Conservation (phyloP, 2,797 vertebrate genomes). For the Phyllotis vaccarum region DNA sequence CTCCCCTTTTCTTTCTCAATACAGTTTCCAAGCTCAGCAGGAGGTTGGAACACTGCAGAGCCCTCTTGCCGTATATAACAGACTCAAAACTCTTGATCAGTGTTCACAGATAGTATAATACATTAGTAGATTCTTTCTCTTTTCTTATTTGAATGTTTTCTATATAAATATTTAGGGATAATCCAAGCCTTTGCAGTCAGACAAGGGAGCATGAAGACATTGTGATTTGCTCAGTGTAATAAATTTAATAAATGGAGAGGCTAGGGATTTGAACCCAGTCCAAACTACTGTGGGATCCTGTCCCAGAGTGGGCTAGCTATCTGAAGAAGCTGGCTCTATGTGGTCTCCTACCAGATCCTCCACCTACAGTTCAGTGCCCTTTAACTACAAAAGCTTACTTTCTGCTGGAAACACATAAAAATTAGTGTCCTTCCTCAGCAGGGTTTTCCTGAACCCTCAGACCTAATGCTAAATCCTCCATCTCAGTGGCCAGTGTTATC, state of each 20-base stretch:
- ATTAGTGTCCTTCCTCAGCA: not conserved
- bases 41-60: not conserved
- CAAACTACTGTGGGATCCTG: not conserved
- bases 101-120: not conserved
- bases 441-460: not conserved
- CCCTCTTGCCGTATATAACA: not conserved
- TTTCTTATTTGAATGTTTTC: constrained; percentile 27
- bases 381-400: not conserved
- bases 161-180: not conserved
- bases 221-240: constrained; percentile 9
- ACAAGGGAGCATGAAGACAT: constrained; percentile 3
- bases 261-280: not conserved
- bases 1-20: not conserved
- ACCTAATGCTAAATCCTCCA: not conserved
- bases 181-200: not conserved
- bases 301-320: not conserved
- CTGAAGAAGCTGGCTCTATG: not conserved
- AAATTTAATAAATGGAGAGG: not conserved
- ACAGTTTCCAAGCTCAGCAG: not conserved
- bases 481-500: not conserved
- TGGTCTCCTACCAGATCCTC: not conserved
- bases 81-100: not conserved
- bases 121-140: not conserved
- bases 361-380: not conserved
- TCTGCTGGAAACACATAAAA: not conserved